Evolutionary conservation across 2,888 invertebrate genomes (phyloP), one percentile per base, ranked within the genome.

Genomic region (Mellilla xanthometata): DNA sequence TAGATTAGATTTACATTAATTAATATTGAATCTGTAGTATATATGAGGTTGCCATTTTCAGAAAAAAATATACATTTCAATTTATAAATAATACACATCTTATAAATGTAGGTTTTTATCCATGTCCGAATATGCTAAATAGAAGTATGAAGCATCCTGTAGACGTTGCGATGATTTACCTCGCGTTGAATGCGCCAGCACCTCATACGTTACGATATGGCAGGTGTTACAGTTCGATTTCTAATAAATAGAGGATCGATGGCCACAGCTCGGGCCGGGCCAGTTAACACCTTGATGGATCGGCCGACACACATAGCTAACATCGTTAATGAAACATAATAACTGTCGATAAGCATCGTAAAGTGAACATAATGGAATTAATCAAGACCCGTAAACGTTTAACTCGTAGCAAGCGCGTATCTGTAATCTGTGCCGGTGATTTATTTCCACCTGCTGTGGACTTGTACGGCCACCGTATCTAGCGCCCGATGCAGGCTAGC

Each of bases 281-380:
- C 76, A 82, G 76, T 87, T 85, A 85, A 81, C 87, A 84, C 88
- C 82, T 87, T 88, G 88, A 88, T 87, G 76, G 86, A 88, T 88
- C 77, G 86, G 72, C 77, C 77, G 77, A 80, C 79, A 76, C 64
- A 69, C 69, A 85, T 83, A 83, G 84, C 82, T 87, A 81, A 85
- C 82, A 80, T 75, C 81, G 68, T 84, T 88, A 88, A 88, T 87
- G 86, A 85, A 88, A 87, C 82, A 86, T 87, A 88, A 88, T 88
- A 86, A 85, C 87, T 76, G 65, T 72, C 68, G 86, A 87, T 88
- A 88, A 83, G 77, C 77, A 86, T 86, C 84, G 70, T 79, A 78
- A 76, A 72, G 65, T 72, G 76, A 74, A 81, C 77, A 77, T 81
- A 83, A 86, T 83, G 72, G 78, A 83, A 84, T 84, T 84, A 82